These are phyloP conservation scores for Oscheius myriophilus DNA, from an alignment of 2,888 invertebrate species.

Conservation along the genomic window DNA sequence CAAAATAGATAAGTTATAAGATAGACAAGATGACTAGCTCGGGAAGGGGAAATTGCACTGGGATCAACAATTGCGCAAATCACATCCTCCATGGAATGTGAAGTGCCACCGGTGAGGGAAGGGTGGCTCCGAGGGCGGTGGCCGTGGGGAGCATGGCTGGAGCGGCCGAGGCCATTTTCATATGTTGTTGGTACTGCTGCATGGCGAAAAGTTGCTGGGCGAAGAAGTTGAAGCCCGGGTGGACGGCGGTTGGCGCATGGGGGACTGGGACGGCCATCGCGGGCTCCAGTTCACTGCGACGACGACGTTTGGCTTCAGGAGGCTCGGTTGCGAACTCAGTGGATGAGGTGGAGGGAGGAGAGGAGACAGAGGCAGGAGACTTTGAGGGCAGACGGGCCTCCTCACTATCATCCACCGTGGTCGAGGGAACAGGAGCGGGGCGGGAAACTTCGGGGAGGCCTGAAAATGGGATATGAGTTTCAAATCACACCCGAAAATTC, in stretches of 20 bases:
- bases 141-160: neutral
- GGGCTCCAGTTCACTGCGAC: conserved; percentile 7
- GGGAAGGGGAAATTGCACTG: too few species aligned
- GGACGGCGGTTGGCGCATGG: conserved; percentile 13
- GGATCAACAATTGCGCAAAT: too few species aligned
- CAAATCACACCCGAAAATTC: conserved; percentile 16
- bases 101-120: neutral
- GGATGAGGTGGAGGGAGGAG: conserved; percentile 20
- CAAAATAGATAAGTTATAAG: too few species aligned
- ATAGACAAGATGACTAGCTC: too few species aligned
- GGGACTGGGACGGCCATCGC: conserved; percentile 14
- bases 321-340: conserved; percentile 22
- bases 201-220: conserved; percentile 26
- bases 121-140: neutral
- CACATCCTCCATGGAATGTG: too few species aligned
- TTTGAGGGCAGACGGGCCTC: conserved; percentile 4
- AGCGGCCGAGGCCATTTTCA: conserved; percentile 29
- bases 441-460: too few species aligned
- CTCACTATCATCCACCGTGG: conserved; percentile 17
- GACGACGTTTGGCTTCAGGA: conserved; percentile 10
- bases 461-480: too few species aligned
- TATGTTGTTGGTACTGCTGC: conserved; percentile 17
- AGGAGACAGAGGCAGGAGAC: conserved; percentile 14
- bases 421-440: neutral
- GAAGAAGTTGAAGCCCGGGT: conserved; percentile 9